phyloP scores from a whole-genome alignment of 2,797 vertebrate species.

The Dendrocincla fuliginosa region DNA sequence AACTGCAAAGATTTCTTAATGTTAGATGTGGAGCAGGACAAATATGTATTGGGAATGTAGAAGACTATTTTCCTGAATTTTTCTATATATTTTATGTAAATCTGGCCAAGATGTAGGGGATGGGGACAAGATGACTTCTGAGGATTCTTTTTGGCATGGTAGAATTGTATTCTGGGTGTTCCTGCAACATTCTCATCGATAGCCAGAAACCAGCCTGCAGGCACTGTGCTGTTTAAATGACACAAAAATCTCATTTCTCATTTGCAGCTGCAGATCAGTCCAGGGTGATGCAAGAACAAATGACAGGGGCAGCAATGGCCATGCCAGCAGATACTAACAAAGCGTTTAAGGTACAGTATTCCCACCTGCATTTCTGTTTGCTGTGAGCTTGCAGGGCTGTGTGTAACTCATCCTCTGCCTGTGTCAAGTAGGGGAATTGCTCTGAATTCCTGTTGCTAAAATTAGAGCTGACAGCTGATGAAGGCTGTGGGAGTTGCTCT shows the following conservation, averaged over 20 bases:
- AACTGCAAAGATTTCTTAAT: not conserved
- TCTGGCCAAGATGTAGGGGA: not conserved
- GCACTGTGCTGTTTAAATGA: not conserved
- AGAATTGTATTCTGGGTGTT: not conserved
- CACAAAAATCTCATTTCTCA: not conserved
- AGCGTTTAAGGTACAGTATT: constrained; percentile 91
- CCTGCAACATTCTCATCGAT: not conserved
- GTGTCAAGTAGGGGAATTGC: not conserved
- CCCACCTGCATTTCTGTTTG: not conserved
- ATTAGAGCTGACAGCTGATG: constrained; percentile 2
- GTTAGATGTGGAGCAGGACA: not conserved
- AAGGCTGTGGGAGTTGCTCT: not conserved
- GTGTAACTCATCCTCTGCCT: not conserved
- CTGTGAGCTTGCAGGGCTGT: not conserved
- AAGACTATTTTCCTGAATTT: not conserved
- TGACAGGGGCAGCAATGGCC: constrained; percentile 98
- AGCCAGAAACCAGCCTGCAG: not conserved
- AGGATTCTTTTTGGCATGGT: not conserved
- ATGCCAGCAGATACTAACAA: constrained; percentile 99
- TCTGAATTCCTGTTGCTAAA: not conserved
- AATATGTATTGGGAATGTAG: not conserved
- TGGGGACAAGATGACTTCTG: not conserved
- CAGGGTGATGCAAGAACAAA: constrained; percentile 99
- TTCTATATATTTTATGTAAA: not conserved
- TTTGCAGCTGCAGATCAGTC: constrained; percentile 91